Evolutionary conservation across 1,140 invertebrate species (phyloP), one percentile per base, ranked within the genome.

Genomic region (Mercenaria mercenaria): DNA sequence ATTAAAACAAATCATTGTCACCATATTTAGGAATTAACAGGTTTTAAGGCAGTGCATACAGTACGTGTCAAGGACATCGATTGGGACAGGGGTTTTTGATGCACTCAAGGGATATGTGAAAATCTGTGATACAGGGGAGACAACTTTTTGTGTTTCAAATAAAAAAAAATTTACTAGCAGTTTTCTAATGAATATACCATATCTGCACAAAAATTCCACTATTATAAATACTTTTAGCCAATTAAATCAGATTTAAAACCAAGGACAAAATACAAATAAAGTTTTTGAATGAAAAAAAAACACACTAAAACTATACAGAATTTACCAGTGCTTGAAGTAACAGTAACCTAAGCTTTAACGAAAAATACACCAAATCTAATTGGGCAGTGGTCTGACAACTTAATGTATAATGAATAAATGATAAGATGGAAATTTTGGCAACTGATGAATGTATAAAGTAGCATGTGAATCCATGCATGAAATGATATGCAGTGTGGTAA

Each of bases 251-350:
- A 39, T 1, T 29, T 18, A 72, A 72, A 39, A 64, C 0, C 6
- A 64, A 20, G n/a, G n/a, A 64, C n/a, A n/a, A n/a, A n/a, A n/a
- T n/a, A n/a, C n/a, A 64, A n/a, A 64, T 26, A 64, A 20, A 72
- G n/a, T 32, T 72, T 72, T 72, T 72, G 67, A 39, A 39, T 37
- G 34, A 39, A 72, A 72, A 72, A 56, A 59, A 59, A 59, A 59
- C 3, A 47, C 56, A 59, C 6, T n/a, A 59, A 59, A 59, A 59
- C 23, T 59, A 26, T n/a, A 20, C 6, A 26, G 23, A 47, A 47
- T 10, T 20, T 20, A 10, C 56, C 23, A 59, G 20, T 20, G 4
- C 6, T 47, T n/a, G n/a, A n/a, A n/a, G n/a, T n/a, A n/a, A n/a
- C n/a, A n/a, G 2, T 8, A 37, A 72, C 32, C 67, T 4, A 72